Evolutionary conservation across 2,797 vertebrate species (phyloP), one percentile per base, ranked within the genome.

Genomic region (Argentina silus): DNA sequence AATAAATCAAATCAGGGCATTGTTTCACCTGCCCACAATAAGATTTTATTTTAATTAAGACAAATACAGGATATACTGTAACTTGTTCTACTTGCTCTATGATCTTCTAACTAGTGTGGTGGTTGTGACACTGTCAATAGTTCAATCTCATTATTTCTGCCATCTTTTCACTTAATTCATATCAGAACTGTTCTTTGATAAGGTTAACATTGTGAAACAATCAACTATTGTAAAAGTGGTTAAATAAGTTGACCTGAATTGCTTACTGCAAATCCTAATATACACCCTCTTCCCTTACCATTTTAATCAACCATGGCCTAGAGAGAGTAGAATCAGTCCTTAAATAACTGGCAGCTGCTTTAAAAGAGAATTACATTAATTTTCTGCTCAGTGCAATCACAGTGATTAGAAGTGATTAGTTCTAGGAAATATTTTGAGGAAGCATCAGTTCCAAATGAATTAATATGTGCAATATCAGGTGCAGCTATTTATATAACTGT

Each of bases 311-410:
- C 85, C 78, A 77, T 78, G 79, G 88, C 83, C 87, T 85, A 81
- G 87, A 90, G 85, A 88, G 70, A 80, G 76, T 74, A 81, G 62
- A 89, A 93, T 91, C 86, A 87, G 84, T 87, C 87, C 83, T 93
- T 89, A 90, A 93, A 87, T 91, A 93, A 93, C 88, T 92, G 91
- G 90, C 91, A 91, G 87, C 86, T 80, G 86, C 85, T 93, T 88
- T 89, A 87, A 91, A 89, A 89, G 88, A 92, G 90, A 91, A 92
- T 91, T 85, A 78, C 85, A 93, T 94, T 87, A 86, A 90, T 91
- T 91, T 92, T 90, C 82, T 90, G 76, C 83, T 83, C 82, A 87
- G 87, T 90, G 90, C 85, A 92, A 93, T 93, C 92, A 90, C 83
- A 81, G 81, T 91, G 92, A 93, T 93, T 92, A 92, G 77, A 89